Evolutionary conservation across 2,797 vertebrate species (phyloP).

Genomic region (Platyrinchus mystaceus): DNA sequence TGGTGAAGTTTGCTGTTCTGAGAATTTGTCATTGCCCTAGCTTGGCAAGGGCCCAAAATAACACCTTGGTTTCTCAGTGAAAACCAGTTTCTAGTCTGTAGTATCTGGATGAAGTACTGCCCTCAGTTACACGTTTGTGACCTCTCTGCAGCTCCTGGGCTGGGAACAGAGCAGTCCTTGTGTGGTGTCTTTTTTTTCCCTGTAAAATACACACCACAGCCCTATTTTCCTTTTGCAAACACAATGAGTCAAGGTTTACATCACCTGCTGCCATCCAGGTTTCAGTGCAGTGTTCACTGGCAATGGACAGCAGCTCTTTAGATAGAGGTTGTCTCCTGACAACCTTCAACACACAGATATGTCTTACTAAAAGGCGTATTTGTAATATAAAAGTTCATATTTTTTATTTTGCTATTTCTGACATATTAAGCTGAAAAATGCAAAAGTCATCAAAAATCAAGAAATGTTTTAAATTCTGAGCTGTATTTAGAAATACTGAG

Average conservation of each 20-base stretch:
- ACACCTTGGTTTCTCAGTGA: neutral
- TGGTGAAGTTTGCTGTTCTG: neutral
- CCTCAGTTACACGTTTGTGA: neutral
- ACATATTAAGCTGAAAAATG: neutral
- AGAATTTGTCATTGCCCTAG: neutral
- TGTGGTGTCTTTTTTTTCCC: neutral
- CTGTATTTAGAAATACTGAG: neutral
- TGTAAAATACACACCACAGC: neutral
- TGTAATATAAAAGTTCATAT: neutral
- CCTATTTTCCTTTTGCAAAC: neutral
- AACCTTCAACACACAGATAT: neutral
- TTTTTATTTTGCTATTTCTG: neutral
- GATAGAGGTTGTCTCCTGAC: neutral
- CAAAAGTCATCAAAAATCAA: neutral
- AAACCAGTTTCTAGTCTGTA: neutral
- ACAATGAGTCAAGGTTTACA: neutral
- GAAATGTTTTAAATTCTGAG: neutral
- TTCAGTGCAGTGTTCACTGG: neutral
- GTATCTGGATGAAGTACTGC: neutral
- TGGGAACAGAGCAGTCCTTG: neutral
- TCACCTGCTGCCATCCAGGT: neutral
- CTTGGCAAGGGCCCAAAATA: neutral
- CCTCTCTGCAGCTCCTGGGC: neutral
- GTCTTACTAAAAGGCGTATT: neutral
- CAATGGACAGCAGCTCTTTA: neutral